Evolutionary conservation across 1,140 invertebrate species (phyloP).

Genomic region (Grapholita molesta): DNA sequence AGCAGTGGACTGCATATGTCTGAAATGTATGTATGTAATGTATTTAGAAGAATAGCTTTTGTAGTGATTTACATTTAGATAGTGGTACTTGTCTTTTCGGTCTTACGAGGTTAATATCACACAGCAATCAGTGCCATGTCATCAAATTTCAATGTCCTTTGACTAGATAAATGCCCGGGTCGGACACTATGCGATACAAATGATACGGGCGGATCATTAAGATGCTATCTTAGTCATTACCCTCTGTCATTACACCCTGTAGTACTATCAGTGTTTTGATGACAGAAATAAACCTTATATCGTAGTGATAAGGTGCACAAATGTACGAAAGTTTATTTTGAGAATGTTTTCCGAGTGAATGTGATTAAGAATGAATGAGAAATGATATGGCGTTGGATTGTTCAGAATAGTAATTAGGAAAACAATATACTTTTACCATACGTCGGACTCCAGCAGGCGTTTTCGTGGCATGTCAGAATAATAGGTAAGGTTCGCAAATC

Average conservation of each 20-base stretch:
- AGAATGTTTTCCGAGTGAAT: conserved; percentile 5
- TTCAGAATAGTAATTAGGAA: neutral
- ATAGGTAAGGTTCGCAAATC: too few relatives aligned
- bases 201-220: conserved; percentile 54
- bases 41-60: too few relatives aligned
- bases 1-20: too few relatives aligned
- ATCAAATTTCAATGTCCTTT: neutral
- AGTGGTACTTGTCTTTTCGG: too few relatives aligned
- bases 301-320: too few relatives aligned
- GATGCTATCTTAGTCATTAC: conserved; percentile 58
- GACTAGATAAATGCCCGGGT: conserved; percentile 25
- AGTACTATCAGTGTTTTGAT: too few relatives aligned
- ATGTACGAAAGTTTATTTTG: too few relatives aligned
- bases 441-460: too few relatives aligned
- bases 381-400: neutral
- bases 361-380: conserved; percentile 7
- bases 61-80: too few relatives aligned
- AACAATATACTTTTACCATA: neutral
- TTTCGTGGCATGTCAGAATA: too few relatives aligned
- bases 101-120: neutral
- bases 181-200: conserved; percentile 38
- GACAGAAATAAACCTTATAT: too few relatives aligned
- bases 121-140: neutral
- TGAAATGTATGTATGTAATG: too few relatives aligned
- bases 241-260: conserved; percentile 46